Base-by-base conservation (phyloP, 2,113 vertebrate species). In the Pluvialis apricaria region DNA sequence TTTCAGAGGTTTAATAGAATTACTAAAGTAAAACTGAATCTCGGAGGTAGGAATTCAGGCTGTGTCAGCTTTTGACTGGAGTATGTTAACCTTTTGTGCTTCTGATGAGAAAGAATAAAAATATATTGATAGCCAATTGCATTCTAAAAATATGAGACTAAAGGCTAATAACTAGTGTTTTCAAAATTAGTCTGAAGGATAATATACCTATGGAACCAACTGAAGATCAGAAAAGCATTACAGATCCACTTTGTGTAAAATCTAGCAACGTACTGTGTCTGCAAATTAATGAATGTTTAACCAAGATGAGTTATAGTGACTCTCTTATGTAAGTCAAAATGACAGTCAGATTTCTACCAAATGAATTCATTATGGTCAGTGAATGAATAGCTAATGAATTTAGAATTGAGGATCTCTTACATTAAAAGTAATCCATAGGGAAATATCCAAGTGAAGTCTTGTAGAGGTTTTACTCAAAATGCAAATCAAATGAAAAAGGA, bases 271-370 rank as follows among this genome's bases (percentile, higher is more conserved):
- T 42, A 72, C 22, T 38, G 2, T n/a, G 55, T 82, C 81, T 70
- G 69, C 52, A 91, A 93, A 93, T 95, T 93, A 96, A 89, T 86
- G 44, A 96, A 82, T 87, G 82, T 83, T 96, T 95, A 89, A 85
- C 62, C 60, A 94, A 82, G 88, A 82, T 85, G 84, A 84, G 58
- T 88, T 92, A 87, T 22, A 94, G 65, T 55, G 62, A 54, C 62
- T 68, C 42, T 45, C 61, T 86, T 62, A 54, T 8, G 8, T 51
- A 92, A 94, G 88, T 85, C 76, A 94, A 93, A 92, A 94, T 62
- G 72, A 82, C 51, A 90, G 57, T 84, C 84, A 83, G 36, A 75
- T 85, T 88, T 88, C 55, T 85, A 85, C 62, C 61, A 95, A 96
- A 95, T 94, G 47, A 94, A 94, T 96, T 90, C 19, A 96, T 93